Evolutionary conservation across 2,113 vertebrate species (phyloP), one percentile per base, ranked within the genome.

Genomic region (Nycticebus coucang): DNA sequence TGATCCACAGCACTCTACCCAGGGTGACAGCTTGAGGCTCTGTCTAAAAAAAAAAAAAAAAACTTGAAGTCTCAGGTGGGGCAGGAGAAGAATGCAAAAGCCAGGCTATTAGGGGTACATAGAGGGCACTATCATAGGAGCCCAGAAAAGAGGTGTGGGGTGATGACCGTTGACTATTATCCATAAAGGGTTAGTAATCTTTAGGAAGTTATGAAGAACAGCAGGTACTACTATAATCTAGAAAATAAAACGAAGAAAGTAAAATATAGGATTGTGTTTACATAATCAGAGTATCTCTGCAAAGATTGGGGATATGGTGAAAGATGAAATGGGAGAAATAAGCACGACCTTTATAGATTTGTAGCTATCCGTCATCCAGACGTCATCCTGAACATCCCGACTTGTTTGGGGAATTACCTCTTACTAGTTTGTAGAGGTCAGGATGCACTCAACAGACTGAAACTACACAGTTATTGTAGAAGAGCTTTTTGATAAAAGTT

Each of bases 221-320:
- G 50, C 2, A 93, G 15, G 24, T 78, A 59, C 26, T 82, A 59
- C 26, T 55, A 81, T 64, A 77, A 84, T 84, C 57, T 81, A 69
- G 81, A 90, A 79, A 80, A 77, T 64, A 82, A 94, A 79, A 45
- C 41, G 28, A 88, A 91, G n/a, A 35, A 75, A 78, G 91, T 72
- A 50, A 79, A 60, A 64, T 81, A 33, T 53, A 95, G 59, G 19
- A 60, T 1, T 64, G 60, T 84, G 69, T 62, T 89, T 78, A 45
- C 1, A n/a, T 69, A 7, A 64, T 28, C 64, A 22, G 57, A 14
- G 7, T 68, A 64, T 74, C 24, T 89, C 81, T 53, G 35, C 15
- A 77, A 26, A 7, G 26, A 50, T 72, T 22, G 33, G 21, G 37
- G 9, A 33, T 72, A 66, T 37, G 24, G 55, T 30, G 18, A 41